phyloP scores from a whole-genome alignment of 2,797 vertebrate genomes.

The Gadopsis marmoratus region DNA sequence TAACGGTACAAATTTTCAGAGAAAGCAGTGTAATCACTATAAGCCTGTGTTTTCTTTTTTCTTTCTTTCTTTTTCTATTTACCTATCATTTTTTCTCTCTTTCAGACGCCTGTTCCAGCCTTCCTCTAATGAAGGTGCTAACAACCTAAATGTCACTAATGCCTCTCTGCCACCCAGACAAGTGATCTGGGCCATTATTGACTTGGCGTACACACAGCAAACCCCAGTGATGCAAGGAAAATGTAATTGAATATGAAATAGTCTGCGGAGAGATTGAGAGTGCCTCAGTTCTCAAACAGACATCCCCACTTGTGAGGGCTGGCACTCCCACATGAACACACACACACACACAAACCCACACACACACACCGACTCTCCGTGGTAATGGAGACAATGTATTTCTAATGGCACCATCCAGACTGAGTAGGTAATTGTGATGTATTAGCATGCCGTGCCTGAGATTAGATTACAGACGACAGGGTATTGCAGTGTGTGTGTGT shows the following conservation, averaged over 20 bases:
- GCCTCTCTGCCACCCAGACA: constrained; percentile 56
- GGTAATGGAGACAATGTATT: constrained; percentile 77
- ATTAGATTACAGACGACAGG: constrained; percentile 75
- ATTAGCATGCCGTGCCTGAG: constrained; percentile 68
- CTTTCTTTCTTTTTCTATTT: not conserved
- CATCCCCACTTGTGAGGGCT: constrained; percentile 41
- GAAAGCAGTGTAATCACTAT: constrained; percentile 6
- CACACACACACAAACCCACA: constrained; percentile 38
- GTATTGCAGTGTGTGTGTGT: constrained; percentile 44
- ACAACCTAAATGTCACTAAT: constrained; percentile 65
- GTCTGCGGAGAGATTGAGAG: constrained; percentile 66
- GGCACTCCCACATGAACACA: constrained; percentile 8
- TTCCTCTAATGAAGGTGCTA: constrained; percentile 59
- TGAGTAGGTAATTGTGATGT: constrained; percentile 79
- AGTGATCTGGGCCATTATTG: constrained; percentile 68
- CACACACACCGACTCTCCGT: constrained; percentile 27
- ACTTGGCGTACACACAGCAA: constrained; percentile 60
- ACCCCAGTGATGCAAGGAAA: constrained; percentile 66
- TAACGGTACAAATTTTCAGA: constrained; percentile 4
- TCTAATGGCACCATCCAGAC: constrained; percentile 76
- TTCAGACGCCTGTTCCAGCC: constrained; percentile 16
- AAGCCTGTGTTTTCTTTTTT: not conserved
- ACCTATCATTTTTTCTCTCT: not conserved
- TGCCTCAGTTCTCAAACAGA: constrained; percentile 51
- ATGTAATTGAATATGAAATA: constrained; percentile 78